Percentiles rank a stretch among this genome's conserved stretches.
Conservation (phyloP, 1,140 invertebrate genomes). For the Drosophila nigrodunni region DNA sequence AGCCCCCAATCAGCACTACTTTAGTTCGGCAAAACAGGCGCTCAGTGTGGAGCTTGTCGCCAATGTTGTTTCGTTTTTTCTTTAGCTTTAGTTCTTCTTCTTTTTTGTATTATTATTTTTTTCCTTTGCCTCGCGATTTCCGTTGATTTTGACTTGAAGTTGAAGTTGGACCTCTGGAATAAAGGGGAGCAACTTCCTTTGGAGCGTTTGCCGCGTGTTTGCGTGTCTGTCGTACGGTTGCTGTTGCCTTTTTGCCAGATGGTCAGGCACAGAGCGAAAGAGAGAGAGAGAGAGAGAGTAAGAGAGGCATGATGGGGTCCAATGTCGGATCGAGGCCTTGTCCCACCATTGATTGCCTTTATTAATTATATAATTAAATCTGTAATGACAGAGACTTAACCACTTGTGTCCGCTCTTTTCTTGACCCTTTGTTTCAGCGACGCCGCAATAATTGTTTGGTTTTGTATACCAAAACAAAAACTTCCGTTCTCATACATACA, state of each 20-base stretch:
- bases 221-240: constrained; percentile 54
- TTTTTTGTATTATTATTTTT: constrained; percentile 3
- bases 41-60: constrained; percentile 31
- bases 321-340: neutral
- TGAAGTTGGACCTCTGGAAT: constrained; percentile 29
- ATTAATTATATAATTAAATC: constrained; percentile 84
- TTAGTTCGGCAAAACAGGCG: constrained; percentile 72
- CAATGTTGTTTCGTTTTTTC: constrained; percentile 29
- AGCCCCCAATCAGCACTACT: constrained; percentile 69
- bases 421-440: constrained; percentile 47
- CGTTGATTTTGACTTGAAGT: constrained; percentile 63
- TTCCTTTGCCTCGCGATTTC: constrained; percentile 70
- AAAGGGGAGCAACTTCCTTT: constrained; percentile 48
- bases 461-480: constrained; percentile 34
- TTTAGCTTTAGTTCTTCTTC: constrained; percentile 1
- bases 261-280: constrained; percentile 23
- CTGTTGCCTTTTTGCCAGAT: constrained; percentile 34
- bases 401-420: constrained; percentile 24
- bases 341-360: constrained; percentile 77
- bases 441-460: constrained; percentile 68
- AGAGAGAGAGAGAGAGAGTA: too few relatives aligned
- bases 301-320: neutral
- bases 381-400: constrained; percentile 67
- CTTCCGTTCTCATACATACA: constrained; percentile 71
- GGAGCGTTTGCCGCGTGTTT: constrained; percentile 51